Evolutionary conservation across 2,888 invertebrate species (phyloP).

Genomic region (Apodemia duryi): DNA sequence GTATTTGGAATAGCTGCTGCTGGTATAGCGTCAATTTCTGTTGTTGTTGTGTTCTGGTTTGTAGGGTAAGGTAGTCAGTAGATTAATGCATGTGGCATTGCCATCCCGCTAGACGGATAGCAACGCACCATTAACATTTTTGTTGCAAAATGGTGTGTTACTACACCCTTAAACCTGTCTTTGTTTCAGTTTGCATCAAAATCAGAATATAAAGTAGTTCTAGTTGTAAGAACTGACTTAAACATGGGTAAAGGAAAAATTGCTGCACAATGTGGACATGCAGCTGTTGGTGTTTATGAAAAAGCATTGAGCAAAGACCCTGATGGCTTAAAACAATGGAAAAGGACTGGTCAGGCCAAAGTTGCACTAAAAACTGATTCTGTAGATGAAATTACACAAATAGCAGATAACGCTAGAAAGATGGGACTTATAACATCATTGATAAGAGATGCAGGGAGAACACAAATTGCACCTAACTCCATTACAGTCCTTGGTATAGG

Average conservation of each 20-base stretch:
- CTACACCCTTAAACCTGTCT: slow-evolving; percentile 13
- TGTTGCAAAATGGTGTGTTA: too few species aligned
- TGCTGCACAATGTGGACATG: slow-evolving; percentile 96
- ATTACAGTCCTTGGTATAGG: slow-evolving; percentile 95
- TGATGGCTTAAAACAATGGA: slow-evolving; percentile 77
- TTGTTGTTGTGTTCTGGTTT: too few species aligned
- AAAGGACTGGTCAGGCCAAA: slow-evolving; percentile 89
- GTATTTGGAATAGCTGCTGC: too few species aligned
- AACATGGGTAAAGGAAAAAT: slow-evolving; percentile 98
- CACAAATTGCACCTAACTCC: slow-evolving; percentile 93
- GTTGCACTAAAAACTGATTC: slow-evolving; percentile 91
- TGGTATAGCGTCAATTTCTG: too few species aligned
- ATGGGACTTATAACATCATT: slow-evolving; percentile 85
- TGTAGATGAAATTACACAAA: slow-evolving; percentile 84
- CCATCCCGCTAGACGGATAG: too few species aligned
- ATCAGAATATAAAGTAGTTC: slow-evolving; percentile 87
- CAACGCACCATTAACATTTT: too few species aligned
- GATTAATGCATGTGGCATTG: too few species aligned
- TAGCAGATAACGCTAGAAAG: slow-evolving; percentile 84
- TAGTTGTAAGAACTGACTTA: slow-evolving; percentile 92
- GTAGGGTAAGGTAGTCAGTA: too few species aligned
- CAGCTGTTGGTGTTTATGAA: slow-evolving; percentile 92
- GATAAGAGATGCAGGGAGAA: slow-evolving; percentile 94
- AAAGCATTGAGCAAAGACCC: slow-evolving; percentile 82
- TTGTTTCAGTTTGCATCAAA: slow-evolving; percentile 59